Base-by-base conservation (phyloP, 2,888 invertebrate genomes). In the Cheilosia scutellata region DNA sequence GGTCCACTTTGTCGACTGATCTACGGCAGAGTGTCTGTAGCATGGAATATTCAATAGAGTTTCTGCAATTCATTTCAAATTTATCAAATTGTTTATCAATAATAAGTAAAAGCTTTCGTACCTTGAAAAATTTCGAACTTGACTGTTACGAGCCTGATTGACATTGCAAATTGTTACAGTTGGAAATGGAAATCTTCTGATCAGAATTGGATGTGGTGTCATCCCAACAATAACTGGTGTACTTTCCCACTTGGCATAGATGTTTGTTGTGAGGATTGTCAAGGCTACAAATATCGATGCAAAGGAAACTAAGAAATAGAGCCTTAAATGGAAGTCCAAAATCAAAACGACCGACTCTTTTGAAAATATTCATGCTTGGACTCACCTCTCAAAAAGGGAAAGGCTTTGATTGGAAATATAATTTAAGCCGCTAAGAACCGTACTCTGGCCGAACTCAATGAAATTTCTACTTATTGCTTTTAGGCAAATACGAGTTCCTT, bases 131-230 rank as follows among this genome's bases (percentile, higher is more conserved):
- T 63, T 53, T 16, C 57, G 33, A 37, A 96, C 96, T 84, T 95
- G 95, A 13, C 94, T 94, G 87, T 94, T 95, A 88, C 95, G 95
- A 0, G 95, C 96, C 90, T 96, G 95, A 91, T 97, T 97, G 93
- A 96, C 96, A 90, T 97, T 97, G 91, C 97, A 97, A 72, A 97
- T 94, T 0, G 97, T 97, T 2, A 97, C 92, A 0, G 97, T 95
- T 0, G 97, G 97, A 91, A 97, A 97, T 0, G 97, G 97, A 49
- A 97, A 94, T 65, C 94, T 93, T 4, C 94, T 92, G 1, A 97
- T 93, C 0, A 94, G 93, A 79, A 95, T 95, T 60, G 95, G 94
- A 88, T 94, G 94, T 0, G 97, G 95, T 89, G 95, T 96, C 82
- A 97, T 94, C 33, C 91, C 96, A 70, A 97, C 96, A 70, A 97